These are phyloP conservation scores for Oscheius myriophilus DNA, from an alignment of 2,888 invertebrate genomes.

Conservation along the genomic window DNA sequence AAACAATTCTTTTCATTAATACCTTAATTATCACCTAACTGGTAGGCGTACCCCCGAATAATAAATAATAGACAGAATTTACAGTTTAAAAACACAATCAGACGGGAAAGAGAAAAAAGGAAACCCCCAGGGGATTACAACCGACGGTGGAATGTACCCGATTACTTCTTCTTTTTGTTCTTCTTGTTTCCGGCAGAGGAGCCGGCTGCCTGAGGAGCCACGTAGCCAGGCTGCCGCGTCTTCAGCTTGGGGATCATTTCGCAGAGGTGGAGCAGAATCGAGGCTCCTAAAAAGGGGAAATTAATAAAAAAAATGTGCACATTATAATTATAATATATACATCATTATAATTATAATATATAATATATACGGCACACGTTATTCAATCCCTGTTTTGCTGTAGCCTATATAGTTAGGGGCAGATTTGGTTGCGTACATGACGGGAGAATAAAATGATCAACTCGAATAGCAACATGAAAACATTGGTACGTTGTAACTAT, in stretches of 20 bases:
- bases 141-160: conserved; percentile 29
- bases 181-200: conserved; percentile 34
- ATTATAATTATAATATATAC: conserved; percentile 1
- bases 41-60: neutral
- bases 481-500: too few relatives aligned
- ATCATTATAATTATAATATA: too few relatives aligned
- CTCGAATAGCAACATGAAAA: too few relatives aligned
- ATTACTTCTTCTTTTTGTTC: conserved; percentile 56
- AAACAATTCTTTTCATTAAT: too few relatives aligned
- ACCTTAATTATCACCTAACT: too few relatives aligned
- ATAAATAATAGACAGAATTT: conserved; percentile 6
- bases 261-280: conserved; percentile 56
- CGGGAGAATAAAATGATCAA: too few relatives aligned
- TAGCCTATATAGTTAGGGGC: too few relatives aligned
- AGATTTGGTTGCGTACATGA: too few relatives aligned
- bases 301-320: neutral
- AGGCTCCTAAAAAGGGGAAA: conserved; percentile 38
- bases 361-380: too few relatives aligned
- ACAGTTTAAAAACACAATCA: conserved; percentile 5
- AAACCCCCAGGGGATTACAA: neutral
- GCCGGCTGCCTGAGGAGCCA: conserved; percentile 30
- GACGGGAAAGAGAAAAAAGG: neutral
- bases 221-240: conserved; percentile 59
- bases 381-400: too few relatives aligned
- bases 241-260: conserved; percentile 70